Evolutionary conservation across 2,797 vertebrate species (phyloP).

Genomic region (Rhyacichthys aspro): DNA sequence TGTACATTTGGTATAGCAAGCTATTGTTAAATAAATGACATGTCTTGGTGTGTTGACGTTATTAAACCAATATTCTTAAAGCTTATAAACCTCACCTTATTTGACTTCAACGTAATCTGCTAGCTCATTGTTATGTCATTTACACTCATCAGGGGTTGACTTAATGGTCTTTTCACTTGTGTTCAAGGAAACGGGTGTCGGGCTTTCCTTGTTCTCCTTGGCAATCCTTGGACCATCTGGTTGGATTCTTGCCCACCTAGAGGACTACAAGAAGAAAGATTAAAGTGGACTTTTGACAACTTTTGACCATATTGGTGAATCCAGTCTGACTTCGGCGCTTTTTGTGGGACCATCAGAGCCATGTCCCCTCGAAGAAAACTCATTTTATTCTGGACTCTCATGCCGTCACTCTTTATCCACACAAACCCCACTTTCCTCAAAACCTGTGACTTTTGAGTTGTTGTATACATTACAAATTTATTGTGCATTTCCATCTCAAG

Average conservation of each 20-base stretch:
- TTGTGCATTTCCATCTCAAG: conserved; percentile 11
- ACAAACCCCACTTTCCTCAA: conserved; percentile 4
- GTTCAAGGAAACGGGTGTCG: conserved; percentile 54
- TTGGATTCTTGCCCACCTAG: conserved; percentile 84
- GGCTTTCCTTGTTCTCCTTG: conserved; percentile 56
- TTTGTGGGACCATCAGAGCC: conserved; percentile 29
- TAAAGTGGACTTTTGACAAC: conserved; percentile 51
- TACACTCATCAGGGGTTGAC: not conserved
- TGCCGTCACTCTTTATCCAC: conserved; percentile 21
- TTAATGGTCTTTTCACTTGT: not conserved
- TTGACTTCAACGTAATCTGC: no score
- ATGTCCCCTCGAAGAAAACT: conserved; percentile 14
- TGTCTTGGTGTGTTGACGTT: no score
- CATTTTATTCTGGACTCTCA: conserved; percentile 42
- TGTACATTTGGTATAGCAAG: no score
- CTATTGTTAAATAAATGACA: no score
- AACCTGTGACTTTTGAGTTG: conserved; percentile 8
- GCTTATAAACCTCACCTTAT: no score
- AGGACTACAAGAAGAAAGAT: conserved; percentile 81
- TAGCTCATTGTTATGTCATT: no score
- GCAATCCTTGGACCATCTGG: conserved; percentile 78
- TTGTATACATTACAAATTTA: not conserved
- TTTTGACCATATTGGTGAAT: not conserved
- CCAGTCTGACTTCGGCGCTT: not conserved
- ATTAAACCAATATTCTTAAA: no score